phyloP scores from a whole-genome alignment of 2,797 vertebrate genomes.

The Chaetophractus vellerosus region DNA sequence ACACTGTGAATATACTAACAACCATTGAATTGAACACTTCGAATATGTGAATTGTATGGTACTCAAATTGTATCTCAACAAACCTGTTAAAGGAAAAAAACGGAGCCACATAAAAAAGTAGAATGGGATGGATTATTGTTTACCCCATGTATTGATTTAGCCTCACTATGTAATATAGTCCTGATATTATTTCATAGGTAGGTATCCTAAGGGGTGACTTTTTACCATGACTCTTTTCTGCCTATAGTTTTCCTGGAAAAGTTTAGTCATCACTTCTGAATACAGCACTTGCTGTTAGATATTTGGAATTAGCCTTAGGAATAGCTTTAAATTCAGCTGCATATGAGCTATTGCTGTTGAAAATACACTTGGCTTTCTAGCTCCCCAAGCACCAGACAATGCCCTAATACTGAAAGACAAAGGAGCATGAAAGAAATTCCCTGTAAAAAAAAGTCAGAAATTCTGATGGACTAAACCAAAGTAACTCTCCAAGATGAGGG shows the following conservation, averaged over 20 bases:
- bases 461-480: not conserved
- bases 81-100: not conserved
- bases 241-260: not conserved
- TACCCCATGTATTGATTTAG: not conserved
- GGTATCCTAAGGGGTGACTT: not conserved
- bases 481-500: not conserved
- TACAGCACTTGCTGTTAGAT: not conserved
- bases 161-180: accelerated
- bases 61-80: not conserved
- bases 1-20: not conserved
- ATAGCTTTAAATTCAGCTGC: not conserved
- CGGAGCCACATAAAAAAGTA: not conserved
- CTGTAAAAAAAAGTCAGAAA: not conserved
- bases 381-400: not conserved
- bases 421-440: not conserved
- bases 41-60: not conserved
- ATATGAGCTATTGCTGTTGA: not conserved
- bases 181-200: not conserved
- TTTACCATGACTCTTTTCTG: not conserved
- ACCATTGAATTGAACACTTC: not conserved
- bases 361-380: not conserved
- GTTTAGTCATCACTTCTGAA: not conserved
- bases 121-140: not conserved
- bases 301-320: not conserved
- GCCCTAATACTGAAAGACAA: not conserved